Conservation (phyloP, 1,140 invertebrate genomes). For the Drosophila tani region DNA sequence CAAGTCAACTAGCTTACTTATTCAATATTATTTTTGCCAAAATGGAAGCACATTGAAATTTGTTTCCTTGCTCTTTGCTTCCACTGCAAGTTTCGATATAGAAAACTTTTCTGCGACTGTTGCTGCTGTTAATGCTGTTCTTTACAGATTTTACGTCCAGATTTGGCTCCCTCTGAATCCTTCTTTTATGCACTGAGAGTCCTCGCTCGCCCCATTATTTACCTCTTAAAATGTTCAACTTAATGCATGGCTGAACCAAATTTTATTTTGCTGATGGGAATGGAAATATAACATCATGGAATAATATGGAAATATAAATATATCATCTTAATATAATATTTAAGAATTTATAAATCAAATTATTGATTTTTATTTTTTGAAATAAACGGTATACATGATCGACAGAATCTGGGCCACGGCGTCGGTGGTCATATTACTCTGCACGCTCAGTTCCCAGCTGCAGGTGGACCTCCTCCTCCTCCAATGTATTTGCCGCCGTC, state of each 20-base stretch:
- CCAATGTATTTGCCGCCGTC: too few relatives aligned
- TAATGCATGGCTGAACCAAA: conserved; percentile 22
- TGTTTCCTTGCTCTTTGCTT: not conserved
- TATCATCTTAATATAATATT: too few relatives aligned
- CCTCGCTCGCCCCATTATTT: not conserved
- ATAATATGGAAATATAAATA: too few relatives aligned
- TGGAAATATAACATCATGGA: too few relatives aligned
- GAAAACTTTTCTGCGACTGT: conserved; percentile 18
- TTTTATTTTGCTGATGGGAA: conserved; percentile 1
- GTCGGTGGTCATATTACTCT: too few relatives aligned
- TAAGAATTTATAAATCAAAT: too few relatives aligned
- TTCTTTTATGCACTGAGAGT: conserved; percentile 31
- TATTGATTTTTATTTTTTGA: too few relatives aligned
- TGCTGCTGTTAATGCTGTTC: conserved; percentile 16
- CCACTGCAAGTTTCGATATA: conserved; percentile 7
- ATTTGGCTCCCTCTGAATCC: conserved; percentile 15
- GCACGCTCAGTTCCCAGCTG: too few relatives aligned
- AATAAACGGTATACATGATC: too few relatives aligned
- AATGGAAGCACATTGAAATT: conserved; percentile 6
- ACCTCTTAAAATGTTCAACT: conserved; percentile 20
- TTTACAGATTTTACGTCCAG: conserved; percentile 34
- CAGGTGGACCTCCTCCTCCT: too few relatives aligned
- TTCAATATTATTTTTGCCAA: conserved; percentile 27
- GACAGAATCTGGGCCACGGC: too few relatives aligned
- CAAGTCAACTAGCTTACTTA: conserved; percentile 34